phyloP scores from a whole-genome alignment of 2,888 invertebrate genomes.

The Drosophila anomalipes region DNA sequence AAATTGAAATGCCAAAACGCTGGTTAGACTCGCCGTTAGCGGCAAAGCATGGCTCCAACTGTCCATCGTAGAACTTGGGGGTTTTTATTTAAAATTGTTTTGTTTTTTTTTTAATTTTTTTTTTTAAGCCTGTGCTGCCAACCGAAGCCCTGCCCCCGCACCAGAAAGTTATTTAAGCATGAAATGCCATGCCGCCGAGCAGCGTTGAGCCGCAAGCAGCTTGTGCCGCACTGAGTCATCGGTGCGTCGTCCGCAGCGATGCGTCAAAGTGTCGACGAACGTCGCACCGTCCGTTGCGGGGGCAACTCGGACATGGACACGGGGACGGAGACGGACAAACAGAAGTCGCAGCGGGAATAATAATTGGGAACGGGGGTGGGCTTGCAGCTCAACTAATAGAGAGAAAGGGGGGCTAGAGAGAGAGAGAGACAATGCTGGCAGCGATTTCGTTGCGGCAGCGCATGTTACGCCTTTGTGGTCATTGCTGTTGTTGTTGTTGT shows the following conservation, averaged over 20 bases:
- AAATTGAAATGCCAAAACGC: constrained; percentile 41
- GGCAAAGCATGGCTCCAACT: constrained; percentile 13
- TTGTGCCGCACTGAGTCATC: constrained; percentile 69
- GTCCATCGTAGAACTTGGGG: constrained; percentile 5
- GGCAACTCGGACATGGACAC: constrained; percentile 5
- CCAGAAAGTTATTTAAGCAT: constrained; percentile 65
- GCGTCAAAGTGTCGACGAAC: constrained; percentile 80
- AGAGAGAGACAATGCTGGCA: constrained; percentile 14
- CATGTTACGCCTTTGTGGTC: constrained; percentile 75
- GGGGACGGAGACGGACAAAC: neutral
- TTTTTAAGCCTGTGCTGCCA: constrained; percentile 8
- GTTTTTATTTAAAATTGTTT: neutral
- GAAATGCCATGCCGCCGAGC: constrained; percentile 49
- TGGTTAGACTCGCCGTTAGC: constrained; percentile 39
- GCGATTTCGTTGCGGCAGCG: constrained; percentile 54
- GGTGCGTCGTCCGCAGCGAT: constrained; percentile 60
- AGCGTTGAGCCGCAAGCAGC: constrained; percentile 29
- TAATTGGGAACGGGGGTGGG: constrained; percentile 3
- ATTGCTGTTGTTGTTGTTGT: constrained; percentile 12
- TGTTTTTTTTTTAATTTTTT: neutral
- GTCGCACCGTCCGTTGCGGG: constrained; percentile 23
- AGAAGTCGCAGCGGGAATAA: constrained; percentile 29
- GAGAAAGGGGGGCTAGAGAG: neutral
- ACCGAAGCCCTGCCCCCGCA: constrained; percentile 1
- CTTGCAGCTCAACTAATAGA: neutral